Conservation (phyloP, 2,113 vertebrate species). For the Uria lomvia region DNA sequence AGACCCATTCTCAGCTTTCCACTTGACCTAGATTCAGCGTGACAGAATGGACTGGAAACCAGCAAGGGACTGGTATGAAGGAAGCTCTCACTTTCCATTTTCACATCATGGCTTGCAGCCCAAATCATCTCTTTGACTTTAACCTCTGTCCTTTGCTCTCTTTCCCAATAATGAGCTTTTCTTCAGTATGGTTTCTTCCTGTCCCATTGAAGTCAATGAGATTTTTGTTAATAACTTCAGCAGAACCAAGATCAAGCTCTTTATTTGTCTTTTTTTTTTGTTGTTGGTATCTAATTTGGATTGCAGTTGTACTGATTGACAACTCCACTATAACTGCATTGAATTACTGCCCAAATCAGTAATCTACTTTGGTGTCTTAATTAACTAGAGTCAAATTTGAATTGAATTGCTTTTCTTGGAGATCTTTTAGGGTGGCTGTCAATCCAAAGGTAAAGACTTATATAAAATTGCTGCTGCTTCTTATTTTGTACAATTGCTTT, state of each 20-base stretch:
- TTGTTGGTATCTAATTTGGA: not conserved
- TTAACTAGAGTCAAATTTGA: conserved; percentile 53
- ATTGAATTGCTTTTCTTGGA: conserved; percentile 53
- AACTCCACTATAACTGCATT: conserved; percentile 16
- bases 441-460: conserved; percentile 57
- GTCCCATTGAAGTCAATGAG: not conserved
- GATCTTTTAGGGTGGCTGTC: conserved; percentile 44
- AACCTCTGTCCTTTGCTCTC: not conserved
- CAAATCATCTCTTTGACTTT: not conserved
- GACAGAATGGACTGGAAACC: not conserved
- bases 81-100: not conserved
- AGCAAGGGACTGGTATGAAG: not conserved
- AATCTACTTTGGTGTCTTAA: conserved; percentile 59
- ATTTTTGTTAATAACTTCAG: not conserved
- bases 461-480: conserved; percentile 36
- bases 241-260: not conserved
- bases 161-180: not conserved
- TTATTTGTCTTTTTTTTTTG: not conserved
- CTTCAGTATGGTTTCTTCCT: not conserved
- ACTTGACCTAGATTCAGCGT: not conserved
- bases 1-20: not conserved
- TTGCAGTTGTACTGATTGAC: conserved; percentile 42
- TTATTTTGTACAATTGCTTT: conserved; percentile 47
- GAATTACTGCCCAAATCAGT: conserved; percentile 50
- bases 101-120: not conserved